Evolutionary conservation across 2,797 vertebrate genomes (phyloP), one percentile per base, ranked within the genome.

Genomic region (Typhlichthys eigenmanni): DNA sequence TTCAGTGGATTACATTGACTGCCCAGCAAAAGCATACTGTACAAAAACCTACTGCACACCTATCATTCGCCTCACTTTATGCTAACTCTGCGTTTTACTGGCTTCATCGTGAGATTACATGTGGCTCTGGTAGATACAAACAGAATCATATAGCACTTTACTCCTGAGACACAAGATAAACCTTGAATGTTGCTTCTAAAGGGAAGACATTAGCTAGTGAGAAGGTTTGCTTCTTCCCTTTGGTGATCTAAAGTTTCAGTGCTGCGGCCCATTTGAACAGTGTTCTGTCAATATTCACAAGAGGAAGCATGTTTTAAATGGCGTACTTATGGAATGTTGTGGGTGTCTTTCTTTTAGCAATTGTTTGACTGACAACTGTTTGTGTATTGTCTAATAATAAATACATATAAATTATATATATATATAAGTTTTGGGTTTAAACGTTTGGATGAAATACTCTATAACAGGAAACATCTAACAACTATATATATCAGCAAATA

Each of bases 221-320:
- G 76, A 66, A 55, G 43, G 55, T 68, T 79, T 60, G 76, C 55
- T 59, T 53, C 62, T 61, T 77, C 83, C 80, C 73, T 62, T 46
- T 3, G 83, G 84, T 29, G 74, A 66, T 62, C 79, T 88, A 17
- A 55, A 48, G 71, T 90, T 87, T 88, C 84, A 38, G 68, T 65
- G 64, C 75, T 67, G 61, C 68, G 32, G 78, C 65, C 69, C 55
- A 24, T 76, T 84, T 89, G 81, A 76, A 81, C 49, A 3, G 3
- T 1, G 50, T 56, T 77, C 65, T 79, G 73, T 81, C 84, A 78
- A 70, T 66, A 73, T 52, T 79, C 75, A 64, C 85, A 8, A 29
- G 82, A 85, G 85, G 83, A 87, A 14, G 68, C 71, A 4, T 84
- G 85, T 87, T 90, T 86, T 84, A 71, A 64, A 85, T 85, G 83